Percentiles rank a stretch among this genome's conserved stretches.
Conservation (phyloP, 2,113 vertebrate genomes). For the Phyllostomus hastatus region DNA sequence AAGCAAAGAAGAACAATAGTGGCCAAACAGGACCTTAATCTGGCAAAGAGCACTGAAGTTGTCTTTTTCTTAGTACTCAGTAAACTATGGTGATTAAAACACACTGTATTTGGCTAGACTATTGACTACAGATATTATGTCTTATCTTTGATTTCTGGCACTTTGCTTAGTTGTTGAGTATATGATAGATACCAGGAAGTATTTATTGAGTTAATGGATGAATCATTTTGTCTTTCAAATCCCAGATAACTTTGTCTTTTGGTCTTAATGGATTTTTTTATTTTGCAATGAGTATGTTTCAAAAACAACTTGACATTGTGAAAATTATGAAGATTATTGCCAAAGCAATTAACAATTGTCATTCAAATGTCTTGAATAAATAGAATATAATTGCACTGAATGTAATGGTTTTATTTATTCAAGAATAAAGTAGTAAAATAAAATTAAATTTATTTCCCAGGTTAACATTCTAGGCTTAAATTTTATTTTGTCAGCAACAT, state of each 20-base stretch:
- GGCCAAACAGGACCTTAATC: not conserved
- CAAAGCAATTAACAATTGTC: not conserved
- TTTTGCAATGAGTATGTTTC: not conserved
- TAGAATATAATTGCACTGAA: not conserved
- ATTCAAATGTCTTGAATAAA: not conserved
- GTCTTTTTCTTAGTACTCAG: not conserved
- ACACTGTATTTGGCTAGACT: not conserved
- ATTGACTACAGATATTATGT: not conserved
- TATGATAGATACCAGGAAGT: not conserved
- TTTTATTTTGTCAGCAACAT: not conserved
- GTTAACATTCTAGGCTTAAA: not conserved
- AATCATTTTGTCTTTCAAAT: not conserved
- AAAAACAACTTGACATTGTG: constrained; percentile 6
- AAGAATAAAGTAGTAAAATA: not conserved
- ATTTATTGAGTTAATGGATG: not conserved
- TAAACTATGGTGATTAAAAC: not conserved
- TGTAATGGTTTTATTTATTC: not conserved
- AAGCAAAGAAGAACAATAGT: not conserved
- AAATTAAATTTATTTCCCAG: not conserved
- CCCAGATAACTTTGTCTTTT: not conserved
- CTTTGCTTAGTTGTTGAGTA: not conserved
- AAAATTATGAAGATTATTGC: constrained; percentile 14
- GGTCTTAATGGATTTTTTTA: not conserved
- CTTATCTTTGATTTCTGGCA: not conserved
- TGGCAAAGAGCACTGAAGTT: not conserved